A percentile compares a stretch with the other conserved stretches of the same genome.
Conservation (phyloP, 1,140 invertebrate species). For the Melanaphis sacchari region DNA sequence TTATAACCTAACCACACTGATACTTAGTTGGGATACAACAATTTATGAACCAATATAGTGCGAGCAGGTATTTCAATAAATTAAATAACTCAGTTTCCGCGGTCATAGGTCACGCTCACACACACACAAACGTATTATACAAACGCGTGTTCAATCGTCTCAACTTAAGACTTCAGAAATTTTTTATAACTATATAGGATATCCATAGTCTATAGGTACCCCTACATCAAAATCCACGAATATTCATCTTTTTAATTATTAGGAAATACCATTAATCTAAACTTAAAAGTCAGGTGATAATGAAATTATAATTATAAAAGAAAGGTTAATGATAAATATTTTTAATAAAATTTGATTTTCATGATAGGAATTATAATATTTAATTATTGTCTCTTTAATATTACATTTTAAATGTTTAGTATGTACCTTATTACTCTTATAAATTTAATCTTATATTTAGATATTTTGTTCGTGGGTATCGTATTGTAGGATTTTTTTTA, state of each 20-base stretch:
- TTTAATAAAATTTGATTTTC: background rate
- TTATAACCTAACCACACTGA: background rate
- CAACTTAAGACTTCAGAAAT: too few species aligned
- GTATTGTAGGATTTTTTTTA: background rate
- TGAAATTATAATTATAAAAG: background rate
- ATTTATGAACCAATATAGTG: slow-evolving; percentile 14
- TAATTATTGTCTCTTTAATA: background rate
- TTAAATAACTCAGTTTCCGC: background rate
- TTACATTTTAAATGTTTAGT: background rate
- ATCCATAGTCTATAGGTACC: too few species aligned
- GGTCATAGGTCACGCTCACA: slow-evolving; percentile 5
- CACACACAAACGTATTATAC: background rate
- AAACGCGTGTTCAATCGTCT: background rate
- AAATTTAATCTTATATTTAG: background rate
- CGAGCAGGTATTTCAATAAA: background rate
- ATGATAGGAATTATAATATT: background rate
- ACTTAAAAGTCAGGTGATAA: background rate
- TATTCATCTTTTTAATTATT: background rate
- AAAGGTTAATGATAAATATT: background rate
- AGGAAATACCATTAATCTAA: background rate
- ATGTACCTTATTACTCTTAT: background rate
- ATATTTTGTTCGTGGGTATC: background rate
- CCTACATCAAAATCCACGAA: background rate
- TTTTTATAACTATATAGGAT: background rate
- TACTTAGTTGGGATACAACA: background rate